A percentile compares a stretch with the other conserved stretches of the same genome.
phyloP scores from a whole-genome alignment of 2,797 vertebrate species.

The Sternotherus odoratus region DNA sequence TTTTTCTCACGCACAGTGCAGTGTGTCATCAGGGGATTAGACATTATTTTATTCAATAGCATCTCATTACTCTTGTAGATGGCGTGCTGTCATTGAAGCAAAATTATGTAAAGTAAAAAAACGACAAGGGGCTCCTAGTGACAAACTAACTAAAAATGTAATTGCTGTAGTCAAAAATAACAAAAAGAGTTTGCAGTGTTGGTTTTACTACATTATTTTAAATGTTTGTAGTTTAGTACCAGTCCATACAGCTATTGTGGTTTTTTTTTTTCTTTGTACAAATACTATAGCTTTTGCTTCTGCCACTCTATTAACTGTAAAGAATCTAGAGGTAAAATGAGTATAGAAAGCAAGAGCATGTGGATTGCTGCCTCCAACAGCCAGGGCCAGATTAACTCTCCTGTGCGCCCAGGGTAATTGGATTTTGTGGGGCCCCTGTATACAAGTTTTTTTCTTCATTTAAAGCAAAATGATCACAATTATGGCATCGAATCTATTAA shows the following conservation, averaged over 20 bases:
- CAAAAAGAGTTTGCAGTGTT: neutral
- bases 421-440: too few relatives aligned
- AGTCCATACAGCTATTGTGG: too few relatives aligned
- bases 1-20: neutral
- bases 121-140: neutral
- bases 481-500: too few relatives aligned
- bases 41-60: neutral
- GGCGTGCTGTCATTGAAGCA: neutral
- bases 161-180: neutral
- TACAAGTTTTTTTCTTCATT: too few relatives aligned
- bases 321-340: neutral
- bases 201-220: neutral
- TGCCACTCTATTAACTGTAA: neutral
- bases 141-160: neutral
- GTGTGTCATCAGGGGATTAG: neutral
- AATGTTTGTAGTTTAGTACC: neutral
- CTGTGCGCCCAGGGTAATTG: too few relatives aligned
- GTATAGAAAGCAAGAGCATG: neutral
- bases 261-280: neutral
- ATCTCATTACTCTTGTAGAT: neutral
- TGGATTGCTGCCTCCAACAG: neutral
- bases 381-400: neutral
- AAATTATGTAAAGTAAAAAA: neutral
- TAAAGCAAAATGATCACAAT: too few relatives aligned
- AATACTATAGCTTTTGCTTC: neutral